Percentiles rank a stretch among this genome's conserved stretches.
Evolutionary conservation across 2,888 invertebrate genomes (phyloP).

Genomic region (Papilio demoleus): DNA sequence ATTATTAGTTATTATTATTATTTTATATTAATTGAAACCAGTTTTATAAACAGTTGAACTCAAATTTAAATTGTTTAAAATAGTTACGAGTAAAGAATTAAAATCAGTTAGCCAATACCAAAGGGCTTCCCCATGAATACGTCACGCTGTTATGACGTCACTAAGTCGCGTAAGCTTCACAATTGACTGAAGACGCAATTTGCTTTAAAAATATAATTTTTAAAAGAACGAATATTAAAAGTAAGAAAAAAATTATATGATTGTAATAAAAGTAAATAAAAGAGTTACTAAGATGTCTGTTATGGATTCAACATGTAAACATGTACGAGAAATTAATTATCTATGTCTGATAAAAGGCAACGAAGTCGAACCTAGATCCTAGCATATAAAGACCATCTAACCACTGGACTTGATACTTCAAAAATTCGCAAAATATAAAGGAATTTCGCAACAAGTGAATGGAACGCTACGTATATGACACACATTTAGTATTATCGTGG

Average conservation of each 20-base stretch:
- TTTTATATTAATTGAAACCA: no score
- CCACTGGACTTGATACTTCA: neutral
- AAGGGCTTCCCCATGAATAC: neutral
- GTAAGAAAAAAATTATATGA: no score
- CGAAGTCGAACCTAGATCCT: neutral
- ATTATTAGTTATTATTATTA: no score
- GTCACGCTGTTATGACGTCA: neutral
- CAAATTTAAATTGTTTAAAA: conserved; percentile 20
- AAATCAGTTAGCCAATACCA: neutral
- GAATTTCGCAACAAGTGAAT: conserved; percentile 21
- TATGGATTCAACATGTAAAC: no score
- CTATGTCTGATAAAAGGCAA: no score
- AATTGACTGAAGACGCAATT: neutral
- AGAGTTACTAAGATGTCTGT: no score
- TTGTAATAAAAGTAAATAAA: no score
- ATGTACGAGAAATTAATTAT: no score
- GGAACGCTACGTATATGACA: conserved; percentile 34
- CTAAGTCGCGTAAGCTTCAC: neutral
- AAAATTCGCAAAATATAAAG: neutral
- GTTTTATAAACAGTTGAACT: neutral
- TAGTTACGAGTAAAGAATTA: neutral
- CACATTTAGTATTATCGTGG: conserved; percentile 40
- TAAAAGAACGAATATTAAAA: no score
- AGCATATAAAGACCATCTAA: neutral
- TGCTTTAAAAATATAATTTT: neutral